A percentile compares a stretch with the other conserved stretches of the same genome.
Evolutionary conservation across 2,888 invertebrate genomes (phyloP).

Genomic region (Leptopilina drosophilae): DNA sequence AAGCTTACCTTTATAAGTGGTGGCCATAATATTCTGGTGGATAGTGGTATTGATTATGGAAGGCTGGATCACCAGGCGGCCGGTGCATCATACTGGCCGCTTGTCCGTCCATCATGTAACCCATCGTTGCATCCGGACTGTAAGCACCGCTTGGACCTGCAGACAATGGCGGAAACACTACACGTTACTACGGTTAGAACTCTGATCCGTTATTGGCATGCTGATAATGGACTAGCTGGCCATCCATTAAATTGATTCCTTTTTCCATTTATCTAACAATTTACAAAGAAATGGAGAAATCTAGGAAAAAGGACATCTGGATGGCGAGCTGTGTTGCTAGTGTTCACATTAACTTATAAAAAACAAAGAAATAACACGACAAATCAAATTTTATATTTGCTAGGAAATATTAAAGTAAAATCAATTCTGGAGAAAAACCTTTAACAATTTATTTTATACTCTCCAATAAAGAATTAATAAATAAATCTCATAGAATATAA

Average conservation of each 20-base stretch:
- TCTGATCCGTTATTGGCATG: conserved; percentile 77
- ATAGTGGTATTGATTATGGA: conserved; percentile 96
- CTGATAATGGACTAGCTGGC: conserved; percentile 69
- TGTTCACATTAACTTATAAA: conserved; percentile 22
- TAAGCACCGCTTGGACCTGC: conserved; percentile 97
- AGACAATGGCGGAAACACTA: conserved; percentile 92
- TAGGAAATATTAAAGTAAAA: too few species aligned
- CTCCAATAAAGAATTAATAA: too few species aligned
- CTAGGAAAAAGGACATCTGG: conserved; percentile 6
- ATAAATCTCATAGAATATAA: too few species aligned
- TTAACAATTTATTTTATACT: too few species aligned
- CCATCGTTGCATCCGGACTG: conserved; percentile 97
- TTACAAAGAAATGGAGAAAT: conserved; percentile 13
- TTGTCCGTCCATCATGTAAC: conserved; percentile 98
- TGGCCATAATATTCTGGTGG: conserved; percentile 96
- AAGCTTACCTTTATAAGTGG: conserved; percentile 85
- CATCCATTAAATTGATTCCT: conserved; percentile 46
- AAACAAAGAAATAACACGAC: not conserved
- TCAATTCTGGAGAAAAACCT: too few species aligned
- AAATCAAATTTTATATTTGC: too few species aligned
- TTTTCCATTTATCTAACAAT: conserved; percentile 34
- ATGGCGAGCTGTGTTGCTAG: conserved; percentile 47
- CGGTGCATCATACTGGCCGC: conserved; percentile 95
- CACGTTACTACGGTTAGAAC: conserved; percentile 80
- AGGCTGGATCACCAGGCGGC: conserved; percentile 94